Percentiles rank a stretch among this genome's conserved stretches.
Evolutionary conservation across 2,113 vertebrate species (phyloP).

Genomic region (Saccopteryx leptura): DNA sequence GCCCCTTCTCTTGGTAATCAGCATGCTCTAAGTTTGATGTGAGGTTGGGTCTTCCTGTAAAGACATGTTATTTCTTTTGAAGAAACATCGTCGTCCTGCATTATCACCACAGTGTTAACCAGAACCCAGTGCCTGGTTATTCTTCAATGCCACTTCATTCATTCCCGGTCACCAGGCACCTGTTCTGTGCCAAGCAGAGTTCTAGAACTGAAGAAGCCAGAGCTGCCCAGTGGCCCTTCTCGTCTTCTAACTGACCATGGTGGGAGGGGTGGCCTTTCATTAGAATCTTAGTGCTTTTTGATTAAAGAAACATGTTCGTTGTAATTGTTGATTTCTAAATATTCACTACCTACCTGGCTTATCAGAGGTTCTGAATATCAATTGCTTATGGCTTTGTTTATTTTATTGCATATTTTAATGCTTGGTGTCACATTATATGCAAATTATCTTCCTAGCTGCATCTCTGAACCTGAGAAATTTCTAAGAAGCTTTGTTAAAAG

Average conservation of each 20-base stretch:
- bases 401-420: neutral
- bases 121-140: neutral
- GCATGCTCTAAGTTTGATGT: neutral
- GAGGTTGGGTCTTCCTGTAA: neutral
- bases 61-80: neutral
- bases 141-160: neutral
- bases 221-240: neutral
- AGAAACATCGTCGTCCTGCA: neutral
- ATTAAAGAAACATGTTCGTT: neutral
- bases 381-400: neutral
- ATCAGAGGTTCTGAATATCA: neutral
- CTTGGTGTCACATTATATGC: neutral
- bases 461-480: constrained; percentile 28
- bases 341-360: neutral
- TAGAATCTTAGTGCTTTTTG: neutral
- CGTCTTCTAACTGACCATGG: neutral
- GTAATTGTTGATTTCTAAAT: constrained; percentile 39
- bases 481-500: constrained; percentile 34
- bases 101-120: neutral
- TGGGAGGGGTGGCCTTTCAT: neutral
- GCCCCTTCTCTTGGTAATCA: neutral
- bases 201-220: neutral
- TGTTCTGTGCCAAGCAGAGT: neutral
- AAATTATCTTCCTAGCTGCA: neutral
- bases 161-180: neutral